Evolutionary conservation across 2,797 vertebrate species (phyloP).

Genomic region (Chrysocyon brachyurus): DNA sequence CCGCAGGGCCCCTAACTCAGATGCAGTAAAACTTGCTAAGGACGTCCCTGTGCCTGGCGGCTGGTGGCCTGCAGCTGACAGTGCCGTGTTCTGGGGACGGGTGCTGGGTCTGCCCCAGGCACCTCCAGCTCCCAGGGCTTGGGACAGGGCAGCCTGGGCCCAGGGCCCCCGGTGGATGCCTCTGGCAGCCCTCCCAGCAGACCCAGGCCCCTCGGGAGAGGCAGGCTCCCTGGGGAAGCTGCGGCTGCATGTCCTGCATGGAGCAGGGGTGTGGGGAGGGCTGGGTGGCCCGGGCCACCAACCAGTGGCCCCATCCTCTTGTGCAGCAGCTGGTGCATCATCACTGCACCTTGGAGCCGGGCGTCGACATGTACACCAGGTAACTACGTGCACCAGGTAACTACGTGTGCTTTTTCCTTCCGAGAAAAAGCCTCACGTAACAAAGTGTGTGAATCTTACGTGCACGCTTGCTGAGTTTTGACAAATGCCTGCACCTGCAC

Average conservation of each 20-base stretch:
- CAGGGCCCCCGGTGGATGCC: neutral
- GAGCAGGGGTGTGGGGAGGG: neutral
- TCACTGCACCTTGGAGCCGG: neutral
- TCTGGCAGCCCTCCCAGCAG: neutral
- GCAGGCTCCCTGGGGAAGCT: neutral
- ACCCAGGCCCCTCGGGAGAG: neutral
- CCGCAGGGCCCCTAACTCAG: neutral
- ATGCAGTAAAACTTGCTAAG: neutral
- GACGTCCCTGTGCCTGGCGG: accelerated
- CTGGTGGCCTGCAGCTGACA: too few relatives aligned
- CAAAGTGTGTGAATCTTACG: neutral
- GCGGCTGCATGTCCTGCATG: accelerated
- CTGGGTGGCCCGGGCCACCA: neutral
- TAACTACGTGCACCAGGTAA: neutral
- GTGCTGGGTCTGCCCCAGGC: neutral
- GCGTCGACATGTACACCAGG: neutral
- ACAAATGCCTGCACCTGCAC: neutral
- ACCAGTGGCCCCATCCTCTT: neutral
- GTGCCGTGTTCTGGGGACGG: accelerated
- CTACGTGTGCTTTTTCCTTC: neutral
- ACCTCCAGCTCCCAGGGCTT: neutral
- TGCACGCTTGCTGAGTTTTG: neutral
- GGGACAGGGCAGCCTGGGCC: neutral
- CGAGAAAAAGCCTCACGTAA: neutral
- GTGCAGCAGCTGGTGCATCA: neutral